A percentile compares a stretch with the other conserved stretches of the same genome.
Evolutionary conservation across 2,888 invertebrate genomes (phyloP).

Genomic region (Cyaniris semiargus): DNA sequence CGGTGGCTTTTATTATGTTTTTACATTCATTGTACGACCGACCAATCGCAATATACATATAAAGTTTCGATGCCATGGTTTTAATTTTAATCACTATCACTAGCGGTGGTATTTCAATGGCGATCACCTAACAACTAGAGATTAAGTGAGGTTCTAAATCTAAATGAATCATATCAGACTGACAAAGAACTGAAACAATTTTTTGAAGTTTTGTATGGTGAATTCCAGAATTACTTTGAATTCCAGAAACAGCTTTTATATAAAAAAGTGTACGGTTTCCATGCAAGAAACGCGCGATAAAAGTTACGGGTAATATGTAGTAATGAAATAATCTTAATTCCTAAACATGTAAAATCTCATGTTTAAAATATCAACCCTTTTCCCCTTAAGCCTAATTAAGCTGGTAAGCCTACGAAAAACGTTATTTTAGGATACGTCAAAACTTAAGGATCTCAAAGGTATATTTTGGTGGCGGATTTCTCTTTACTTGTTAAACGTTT

Average conservation of each 20-base stretch:
- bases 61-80: too few species aligned
- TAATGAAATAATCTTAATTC: neutral
- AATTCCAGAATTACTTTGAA: too few species aligned
- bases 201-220: too few species aligned
- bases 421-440: neutral
- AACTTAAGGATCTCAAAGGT: neutral
- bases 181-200: too few species aligned
- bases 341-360: neutral
- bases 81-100: too few species aligned
- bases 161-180: neutral
- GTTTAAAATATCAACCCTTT: slow-evolving; percentile 6
- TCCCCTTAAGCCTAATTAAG: neutral
- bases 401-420: neutral
- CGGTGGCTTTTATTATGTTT: too few species aligned
- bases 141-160: neutral
- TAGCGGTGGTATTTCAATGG: too few species aligned
- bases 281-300: too few species aligned
- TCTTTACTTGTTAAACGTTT: neutral
- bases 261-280: too few species aligned
- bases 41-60: too few species aligned
- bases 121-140: neutral
- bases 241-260: too few species aligned
- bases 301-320: neutral
- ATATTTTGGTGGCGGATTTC: neutral
- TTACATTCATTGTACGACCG: too few species aligned